Base-by-base conservation (phyloP, 2,113 vertebrate species). In the Eleginops maclovinus region DNA sequence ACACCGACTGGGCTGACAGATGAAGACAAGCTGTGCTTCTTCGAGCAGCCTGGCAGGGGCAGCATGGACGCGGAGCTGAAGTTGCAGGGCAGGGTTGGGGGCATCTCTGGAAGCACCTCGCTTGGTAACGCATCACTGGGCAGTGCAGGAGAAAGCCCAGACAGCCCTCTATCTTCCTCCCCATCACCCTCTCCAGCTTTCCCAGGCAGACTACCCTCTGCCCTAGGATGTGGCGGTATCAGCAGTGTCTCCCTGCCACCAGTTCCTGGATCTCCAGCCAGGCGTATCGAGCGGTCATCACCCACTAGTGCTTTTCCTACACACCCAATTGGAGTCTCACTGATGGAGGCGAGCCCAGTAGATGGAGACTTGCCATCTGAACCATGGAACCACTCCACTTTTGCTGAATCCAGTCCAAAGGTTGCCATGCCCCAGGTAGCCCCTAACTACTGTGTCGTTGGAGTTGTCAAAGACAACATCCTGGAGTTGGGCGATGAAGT, bases 11-110 rank as follows among this genome's bases (percentile, higher is more conserved):
- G 95, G 13, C 96, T 99, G 91, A 97, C 97, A 0, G 97, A 98
- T 8, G 96, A 97, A 87, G 97, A 96, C 90, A 98, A 97, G 93
- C 95, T 98, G 41, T 96, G 97, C 91, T 96, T 96, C 89, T 97
- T 96, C 12, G 96, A 97, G 67, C 80, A 82, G 41, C 75, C 93
- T 0, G 80, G 68, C 28, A 82, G 76, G 16, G 92, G 91, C 2
- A 91, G 95, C 53, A 11, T 92, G 75, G 96, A 96, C 64, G 90
- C 94, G 60, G 96, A 96, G 62, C 94, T 95, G 61, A 93, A 95
- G 91, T 91, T 94, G 21, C 90, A 94, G 0, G 87, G 85, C 5
- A 83, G 77, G 75, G 85, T 21, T 17, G 87, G 78, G 0, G 66
- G 77, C 47, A 79, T 93, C 22, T 91, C 95, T 1, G 85, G 82